Percentiles rank a stretch among this genome's conserved stretches.
phyloP scores from a whole-genome alignment of 2,888 invertebrate genomes.

The Cephus pygmeus region DNA sequence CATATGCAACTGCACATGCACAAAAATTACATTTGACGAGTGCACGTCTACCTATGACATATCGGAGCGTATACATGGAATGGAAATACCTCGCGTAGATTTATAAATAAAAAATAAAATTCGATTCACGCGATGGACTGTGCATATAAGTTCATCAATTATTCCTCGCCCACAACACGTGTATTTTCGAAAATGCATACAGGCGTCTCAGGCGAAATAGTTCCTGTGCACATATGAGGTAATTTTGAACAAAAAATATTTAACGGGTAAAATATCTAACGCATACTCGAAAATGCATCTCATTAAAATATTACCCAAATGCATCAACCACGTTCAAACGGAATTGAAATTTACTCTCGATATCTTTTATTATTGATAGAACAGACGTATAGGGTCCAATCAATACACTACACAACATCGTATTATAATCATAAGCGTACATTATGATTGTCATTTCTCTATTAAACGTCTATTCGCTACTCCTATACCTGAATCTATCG shows the following conservation, averaged over 20 bases:
- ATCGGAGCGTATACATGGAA: constrained; percentile 16
- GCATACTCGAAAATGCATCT: background rate
- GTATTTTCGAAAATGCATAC: constrained; percentile 36
- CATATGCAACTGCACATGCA: constrained; percentile 28
- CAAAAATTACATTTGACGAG: constrained; percentile 29
- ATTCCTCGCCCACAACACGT: constrained; percentile 15
- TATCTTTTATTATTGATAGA: background rate
- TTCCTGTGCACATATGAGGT: background rate
- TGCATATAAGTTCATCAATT: background rate
- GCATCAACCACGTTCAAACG: background rate
- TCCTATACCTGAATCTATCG: background rate
- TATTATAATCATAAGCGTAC: background rate
- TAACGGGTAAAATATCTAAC: background rate
- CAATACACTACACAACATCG: background rate
- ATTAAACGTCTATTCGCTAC: background rate
- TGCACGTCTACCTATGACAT: constrained; percentile 18
- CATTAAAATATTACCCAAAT: background rate
- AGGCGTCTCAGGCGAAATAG: background rate
- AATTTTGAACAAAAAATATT: background rate
- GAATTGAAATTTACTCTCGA: background rate
- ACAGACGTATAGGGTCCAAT: background rate
- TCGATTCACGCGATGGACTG: constrained; percentile 13
- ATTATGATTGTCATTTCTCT: background rate
- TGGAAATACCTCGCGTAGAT: constrained; percentile 26
- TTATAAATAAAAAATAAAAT: constrained; percentile 23